Evolutionary conservation across 2,888 invertebrate species (phyloP).

Genomic region (Cheilosia vernalis): DNA sequence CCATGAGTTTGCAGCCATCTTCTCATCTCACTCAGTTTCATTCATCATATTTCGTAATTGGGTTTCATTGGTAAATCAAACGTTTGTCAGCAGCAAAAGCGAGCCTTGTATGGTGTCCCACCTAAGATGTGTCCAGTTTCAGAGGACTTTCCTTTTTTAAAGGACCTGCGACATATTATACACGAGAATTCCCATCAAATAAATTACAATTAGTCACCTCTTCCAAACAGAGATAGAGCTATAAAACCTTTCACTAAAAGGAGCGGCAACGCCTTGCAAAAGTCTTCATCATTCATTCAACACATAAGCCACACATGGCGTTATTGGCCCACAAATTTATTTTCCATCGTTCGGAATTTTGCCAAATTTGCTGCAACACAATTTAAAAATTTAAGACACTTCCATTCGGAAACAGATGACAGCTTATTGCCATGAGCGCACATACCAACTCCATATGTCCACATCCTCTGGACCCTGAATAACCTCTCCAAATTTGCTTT

Average conservation of each 20-base stretch:
- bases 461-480: constrained; percentile 12
- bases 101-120: too few species aligned
- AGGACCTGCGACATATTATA: too few species aligned
- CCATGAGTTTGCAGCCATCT: too few species aligned
- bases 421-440: constrained; percentile 63
- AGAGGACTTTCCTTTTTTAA: too few species aligned
- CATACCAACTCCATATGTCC: constrained; percentile 45
- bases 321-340: constrained; percentile 41
- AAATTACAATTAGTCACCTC: not conserved
- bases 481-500: constrained; percentile 54
- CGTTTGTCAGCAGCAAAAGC: too few species aligned
- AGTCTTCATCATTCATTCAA: not conserved
- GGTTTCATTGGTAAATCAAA: too few species aligned
- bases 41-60: too few species aligned
- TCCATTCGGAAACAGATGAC: constrained; percentile 62
- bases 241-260: not conserved
- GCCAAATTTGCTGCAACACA: constrained; percentile 67
- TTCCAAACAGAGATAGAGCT: too few species aligned
- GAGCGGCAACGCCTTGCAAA: not conserved
- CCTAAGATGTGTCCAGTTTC: too few species aligned
- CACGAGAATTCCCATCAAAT: too few species aligned
- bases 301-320: constrained; percentile 29
- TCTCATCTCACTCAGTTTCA: too few species aligned
- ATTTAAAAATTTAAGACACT: constrained; percentile 68
- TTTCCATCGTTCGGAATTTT: constrained; percentile 52